Evolutionary conservation across 2,797 vertebrate genomes (phyloP).

Genomic region (Semotilus atromaculatus): DNA sequence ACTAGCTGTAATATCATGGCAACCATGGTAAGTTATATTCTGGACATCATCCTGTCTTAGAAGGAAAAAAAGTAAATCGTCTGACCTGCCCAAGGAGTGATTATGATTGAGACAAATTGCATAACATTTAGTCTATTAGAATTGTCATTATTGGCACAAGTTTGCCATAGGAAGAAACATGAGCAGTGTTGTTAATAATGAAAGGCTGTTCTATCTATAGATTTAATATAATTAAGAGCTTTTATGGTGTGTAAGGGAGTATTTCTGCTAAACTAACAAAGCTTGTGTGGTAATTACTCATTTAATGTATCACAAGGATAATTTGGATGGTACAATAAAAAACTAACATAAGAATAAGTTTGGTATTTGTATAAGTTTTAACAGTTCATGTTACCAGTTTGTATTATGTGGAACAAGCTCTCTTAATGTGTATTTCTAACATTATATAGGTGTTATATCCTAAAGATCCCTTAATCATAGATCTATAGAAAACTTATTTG

Average conservation of each 20-base stretch:
- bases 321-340: not conserved
- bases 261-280: not conserved
- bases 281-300: not conserved
- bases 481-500: not conserved
- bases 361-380: not conserved
- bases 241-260: not conserved
- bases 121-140: not conserved
- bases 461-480: not conserved
- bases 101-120: not conserved
- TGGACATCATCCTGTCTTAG: not conserved
- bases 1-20: not conserved
- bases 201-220: not conserved
- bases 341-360: not conserved
- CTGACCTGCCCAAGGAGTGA: slow-evolving; percentile 7
- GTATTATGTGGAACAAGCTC: slow-evolving; percentile 52
- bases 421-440: slow-evolving; percentile 53
- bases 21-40: slow-evolving; percentile 48
- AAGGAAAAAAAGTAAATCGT: not conserved
- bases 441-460: not conserved
- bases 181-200: not conserved
- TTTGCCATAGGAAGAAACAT: not conserved
- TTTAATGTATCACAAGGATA: not conserved
- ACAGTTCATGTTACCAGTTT: not conserved
- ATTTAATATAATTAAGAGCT: not conserved
- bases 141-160: not conserved